Evolutionary conservation across 2,888 invertebrate species (phyloP).

Genomic region (Eilema caniola): DNA sequence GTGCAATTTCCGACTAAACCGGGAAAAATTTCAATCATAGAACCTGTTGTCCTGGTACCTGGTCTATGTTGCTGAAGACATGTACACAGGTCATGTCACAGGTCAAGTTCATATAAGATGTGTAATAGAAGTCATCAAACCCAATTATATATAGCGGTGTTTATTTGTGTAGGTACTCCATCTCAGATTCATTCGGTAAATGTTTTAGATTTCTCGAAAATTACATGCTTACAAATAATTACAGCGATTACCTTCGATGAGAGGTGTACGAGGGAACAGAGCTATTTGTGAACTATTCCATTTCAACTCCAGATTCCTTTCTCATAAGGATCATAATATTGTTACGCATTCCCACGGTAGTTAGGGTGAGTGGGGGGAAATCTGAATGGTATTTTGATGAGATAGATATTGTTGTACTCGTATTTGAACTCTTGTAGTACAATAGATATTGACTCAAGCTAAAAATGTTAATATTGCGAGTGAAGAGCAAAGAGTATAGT

Average conservation of each 20-base stretch:
- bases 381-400: too few species aligned
- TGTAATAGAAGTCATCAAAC: background rate
- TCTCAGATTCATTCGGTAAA: background rate
- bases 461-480: too few species aligned
- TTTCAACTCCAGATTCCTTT: too few species aligned
- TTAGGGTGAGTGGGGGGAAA: too few species aligned
- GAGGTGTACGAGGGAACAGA: background rate
- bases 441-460: too few species aligned
- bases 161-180: background rate
- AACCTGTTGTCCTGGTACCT: background rate
- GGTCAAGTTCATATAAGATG: background rate
- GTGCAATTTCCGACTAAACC: too few species aligned
- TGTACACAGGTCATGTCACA: too few species aligned
- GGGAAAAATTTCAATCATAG: background rate
- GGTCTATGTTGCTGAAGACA: background rate
- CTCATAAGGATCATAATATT: too few species aligned
- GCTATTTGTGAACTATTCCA: background rate
- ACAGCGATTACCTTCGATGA: background rate
- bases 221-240: background rate
- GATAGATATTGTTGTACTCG: too few species aligned
- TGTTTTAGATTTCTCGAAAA: background rate
- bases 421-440: too few species aligned
- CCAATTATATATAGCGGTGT: background rate
- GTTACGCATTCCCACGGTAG: too few species aligned
- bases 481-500: too few species aligned